These are phyloP conservation scores for Thymelicus lineola DNA, from an alignment of 2,888 invertebrate genomes.

Conservation along the genomic window DNA sequence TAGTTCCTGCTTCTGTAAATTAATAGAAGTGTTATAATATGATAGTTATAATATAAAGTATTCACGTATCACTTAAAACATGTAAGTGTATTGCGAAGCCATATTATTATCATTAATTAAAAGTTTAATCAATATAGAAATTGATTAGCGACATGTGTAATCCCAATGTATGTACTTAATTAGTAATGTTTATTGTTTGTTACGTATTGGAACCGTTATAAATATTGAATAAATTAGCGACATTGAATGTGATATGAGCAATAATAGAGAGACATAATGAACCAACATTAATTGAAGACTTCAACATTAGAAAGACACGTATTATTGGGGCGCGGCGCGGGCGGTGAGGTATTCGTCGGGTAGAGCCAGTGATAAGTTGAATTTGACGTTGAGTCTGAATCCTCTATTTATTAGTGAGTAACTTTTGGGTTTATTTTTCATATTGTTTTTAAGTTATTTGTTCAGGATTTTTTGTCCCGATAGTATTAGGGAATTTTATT, in stretches of 20 bases:
- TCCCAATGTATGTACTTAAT: slow-evolving; percentile 79
- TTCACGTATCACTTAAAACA: slow-evolving; percentile 37
- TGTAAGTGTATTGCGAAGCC: slow-evolving; percentile 61
- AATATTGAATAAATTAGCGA: slow-evolving; percentile 67
- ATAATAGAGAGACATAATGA: slow-evolving; percentile 77
- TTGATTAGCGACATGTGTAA: slow-evolving; percentile 57
- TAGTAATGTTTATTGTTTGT: slow-evolving; percentile 79
- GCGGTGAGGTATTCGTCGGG: slow-evolving; percentile 42
- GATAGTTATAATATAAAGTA: slow-evolving; percentile 32
- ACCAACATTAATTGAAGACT: slow-evolving; percentile 58
- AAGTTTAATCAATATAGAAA: slow-evolving; percentile 52
- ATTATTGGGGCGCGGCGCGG: slow-evolving; percentile 49
- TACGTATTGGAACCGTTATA: slow-evolving; percentile 76
- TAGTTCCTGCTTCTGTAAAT: slow-evolving; percentile 51
- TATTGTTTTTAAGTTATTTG: slow-evolving; percentile 85
- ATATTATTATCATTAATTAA: slow-evolving; percentile 67
- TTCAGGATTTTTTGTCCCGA: slow-evolving; percentile 85
- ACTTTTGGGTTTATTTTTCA: slow-evolving; percentile 84
- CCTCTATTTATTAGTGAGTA: slow-evolving; percentile 84
- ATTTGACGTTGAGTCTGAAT: slow-evolving; percentile 79
- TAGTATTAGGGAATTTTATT: slow-evolving; percentile 85
- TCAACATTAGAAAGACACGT: slow-evolving; percentile 64
- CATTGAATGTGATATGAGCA: slow-evolving; percentile 82
- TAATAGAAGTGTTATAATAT: slow-evolving; percentile 40
- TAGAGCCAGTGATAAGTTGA: slow-evolving; percentile 69